These are phyloP conservation scores for Xiphorhynchus elegans DNA, from an alignment of 2,113 vertebrate species.

Conservation along the genomic window DNA sequence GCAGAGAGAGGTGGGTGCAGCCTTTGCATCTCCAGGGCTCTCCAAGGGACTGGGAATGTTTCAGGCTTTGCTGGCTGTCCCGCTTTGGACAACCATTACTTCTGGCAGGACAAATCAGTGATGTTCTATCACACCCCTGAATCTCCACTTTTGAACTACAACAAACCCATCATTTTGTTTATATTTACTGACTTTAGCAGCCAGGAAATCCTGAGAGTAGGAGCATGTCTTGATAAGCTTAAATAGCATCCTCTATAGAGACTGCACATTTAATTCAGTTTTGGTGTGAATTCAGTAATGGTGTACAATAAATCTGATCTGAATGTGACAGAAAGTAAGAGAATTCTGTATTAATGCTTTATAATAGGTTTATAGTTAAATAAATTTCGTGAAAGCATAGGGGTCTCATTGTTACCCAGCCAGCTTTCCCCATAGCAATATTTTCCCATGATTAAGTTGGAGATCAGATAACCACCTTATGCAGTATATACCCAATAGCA, in stretches of 20 bases:
- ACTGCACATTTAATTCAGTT: background rate
- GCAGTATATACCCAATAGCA: constrained; percentile 68
- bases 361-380: constrained; percentile 74
- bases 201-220: background rate
- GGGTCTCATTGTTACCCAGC: constrained; percentile 66
- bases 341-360: constrained; percentile 69
- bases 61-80: background rate
- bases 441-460: constrained; percentile 71
- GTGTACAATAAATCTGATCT: constrained; percentile 63
- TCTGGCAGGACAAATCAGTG: background rate
- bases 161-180: background rate
- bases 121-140: background rate
- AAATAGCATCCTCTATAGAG: constrained; percentile 5
- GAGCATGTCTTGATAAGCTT: constrained; percentile 19
- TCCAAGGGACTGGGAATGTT: background rate
- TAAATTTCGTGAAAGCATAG: constrained; percentile 70
- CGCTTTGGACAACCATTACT: background rate
- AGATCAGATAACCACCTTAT: constrained; percentile 73
- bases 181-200: constrained; percentile 11
- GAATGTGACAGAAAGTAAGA: constrained; percentile 57
- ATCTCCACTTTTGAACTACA: background rate
- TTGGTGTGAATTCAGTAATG: constrained; percentile 37
- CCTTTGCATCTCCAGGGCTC: background rate
- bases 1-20: background rate
- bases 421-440: constrained; percentile 65